A percentile compares a stretch with the other conserved stretches of the same genome.
Evolutionary conservation across 2,797 vertebrate genomes (phyloP).

Genomic region (Molossus alvarezi): DNA sequence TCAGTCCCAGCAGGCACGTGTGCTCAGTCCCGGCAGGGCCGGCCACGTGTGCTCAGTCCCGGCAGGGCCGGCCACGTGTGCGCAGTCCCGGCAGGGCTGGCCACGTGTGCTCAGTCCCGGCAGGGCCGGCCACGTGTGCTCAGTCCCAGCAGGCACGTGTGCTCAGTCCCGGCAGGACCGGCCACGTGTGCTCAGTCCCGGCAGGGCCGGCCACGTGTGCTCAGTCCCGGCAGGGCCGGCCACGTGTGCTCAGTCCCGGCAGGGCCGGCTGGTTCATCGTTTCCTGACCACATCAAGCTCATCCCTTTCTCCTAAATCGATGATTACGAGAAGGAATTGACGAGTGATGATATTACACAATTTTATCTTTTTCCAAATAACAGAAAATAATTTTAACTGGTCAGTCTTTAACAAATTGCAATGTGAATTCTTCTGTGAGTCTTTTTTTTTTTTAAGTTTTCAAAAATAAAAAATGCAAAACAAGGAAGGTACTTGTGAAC

Average conservation of each 20-base stretch:
- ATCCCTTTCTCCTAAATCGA: not conserved
- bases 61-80: no score
- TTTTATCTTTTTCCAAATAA: not conserved
- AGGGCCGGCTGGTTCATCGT: not conserved
- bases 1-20: no score
- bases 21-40: no score
- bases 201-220: no score
- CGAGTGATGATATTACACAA: rapidly evolving
- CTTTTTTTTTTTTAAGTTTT: not conserved
- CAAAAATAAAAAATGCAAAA: not conserved
- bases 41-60: no score
- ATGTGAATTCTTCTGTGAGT: not conserved
- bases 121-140: not conserved
- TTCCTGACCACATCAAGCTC: not conserved
- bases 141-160: no score
- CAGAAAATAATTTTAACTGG: not conserved
- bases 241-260: no score
- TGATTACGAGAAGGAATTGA: not conserved
- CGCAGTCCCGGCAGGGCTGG: not conserved
- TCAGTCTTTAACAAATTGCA: not conserved
- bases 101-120: no score
- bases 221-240: no score
- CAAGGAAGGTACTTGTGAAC: not conserved
- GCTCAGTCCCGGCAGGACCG: not conserved
- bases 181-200: not conserved